Evolutionary conservation across 2,888 invertebrate species (phyloP), one percentile per base, ranked within the genome.

Genomic region (Epistrophella euchroma): DNA sequence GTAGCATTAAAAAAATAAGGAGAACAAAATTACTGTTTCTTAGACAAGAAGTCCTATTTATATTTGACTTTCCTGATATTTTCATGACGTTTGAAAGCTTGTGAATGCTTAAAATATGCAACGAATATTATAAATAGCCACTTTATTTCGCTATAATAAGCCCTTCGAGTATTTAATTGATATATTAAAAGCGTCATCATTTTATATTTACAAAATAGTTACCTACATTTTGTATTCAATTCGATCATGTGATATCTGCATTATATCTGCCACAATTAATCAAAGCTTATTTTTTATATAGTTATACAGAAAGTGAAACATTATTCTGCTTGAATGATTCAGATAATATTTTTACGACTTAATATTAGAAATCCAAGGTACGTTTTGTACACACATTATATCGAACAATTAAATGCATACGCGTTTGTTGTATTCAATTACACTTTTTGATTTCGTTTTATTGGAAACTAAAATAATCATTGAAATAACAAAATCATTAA

Each of bases 261-360:
- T 40, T 40, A 1, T 13, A 22, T 1, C 5, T 22, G 37, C 13
- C 40, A 43, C 10, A 43, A 43, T 62, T n/a, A 62, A 43, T 62
- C 40, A 62, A n/a, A 15, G 19, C 1, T n/a, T 25, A 25, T 19
- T 13, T 28, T 28, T 28, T 7, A 22, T 10, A 58, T 9, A 37
- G 22, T 28, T 7, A 22, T 10, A 58, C 15, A 37, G 22, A 62
- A 62, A 62, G 25, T 25, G 62, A 43, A 62, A 28, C 17, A 15
- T 25, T 43, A 62, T 62, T 62, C 6, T 43, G n/a, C 25, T 9
- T 62, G 43, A 62, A 62, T 62, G 43, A 43, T 43, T 62, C 22
- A 25, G 10, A 62, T 62, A n/a, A 40, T 43, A 10, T 28, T 43
- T 40, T 43, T 25, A 25, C 40, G 43, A 25, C 43, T 62, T n/a